Percentiles rank a stretch among this genome's conserved stretches.
Conservation (phyloP, 2,113 vertebrate species). For the Empidonax alnorum region DNA sequence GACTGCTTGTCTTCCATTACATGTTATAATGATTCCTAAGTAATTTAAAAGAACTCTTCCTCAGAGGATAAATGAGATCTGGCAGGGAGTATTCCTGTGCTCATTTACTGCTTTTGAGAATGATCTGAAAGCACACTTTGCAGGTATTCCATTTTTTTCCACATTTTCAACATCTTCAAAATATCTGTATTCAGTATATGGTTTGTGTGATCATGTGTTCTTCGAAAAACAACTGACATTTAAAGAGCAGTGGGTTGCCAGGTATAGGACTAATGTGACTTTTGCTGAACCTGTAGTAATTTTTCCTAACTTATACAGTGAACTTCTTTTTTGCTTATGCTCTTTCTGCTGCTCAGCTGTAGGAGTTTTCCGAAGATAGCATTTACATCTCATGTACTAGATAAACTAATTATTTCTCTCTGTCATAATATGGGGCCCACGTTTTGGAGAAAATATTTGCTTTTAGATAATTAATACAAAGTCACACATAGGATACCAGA, state of each 20-base stretch:
- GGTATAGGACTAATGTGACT: background rate
- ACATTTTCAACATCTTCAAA: background rate
- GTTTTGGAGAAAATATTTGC: background rate
- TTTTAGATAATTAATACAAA: background rate
- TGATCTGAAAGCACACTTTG: background rate
- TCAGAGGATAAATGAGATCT: background rate
- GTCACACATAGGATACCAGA: background rate
- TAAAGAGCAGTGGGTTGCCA: background rate
- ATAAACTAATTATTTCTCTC: background rate
- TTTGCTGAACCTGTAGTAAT: background rate
- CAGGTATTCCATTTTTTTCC: background rate
- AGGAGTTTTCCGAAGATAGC: background rate
- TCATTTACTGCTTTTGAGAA: background rate
- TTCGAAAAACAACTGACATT: background rate
- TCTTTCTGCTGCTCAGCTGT: background rate
- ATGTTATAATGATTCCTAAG: background rate
- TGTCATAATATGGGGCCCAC: background rate
- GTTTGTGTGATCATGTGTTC: background rate
- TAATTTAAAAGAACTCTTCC: background rate
- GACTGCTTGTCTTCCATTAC: background rate
- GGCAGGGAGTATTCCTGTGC: background rate
- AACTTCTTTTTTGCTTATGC: background rate
- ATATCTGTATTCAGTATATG: background rate
- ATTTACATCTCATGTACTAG: background rate
- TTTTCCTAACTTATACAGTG: background rate